Conservation (phyloP, 2,797 vertebrate species). For the Rhincodon typus region DNA sequence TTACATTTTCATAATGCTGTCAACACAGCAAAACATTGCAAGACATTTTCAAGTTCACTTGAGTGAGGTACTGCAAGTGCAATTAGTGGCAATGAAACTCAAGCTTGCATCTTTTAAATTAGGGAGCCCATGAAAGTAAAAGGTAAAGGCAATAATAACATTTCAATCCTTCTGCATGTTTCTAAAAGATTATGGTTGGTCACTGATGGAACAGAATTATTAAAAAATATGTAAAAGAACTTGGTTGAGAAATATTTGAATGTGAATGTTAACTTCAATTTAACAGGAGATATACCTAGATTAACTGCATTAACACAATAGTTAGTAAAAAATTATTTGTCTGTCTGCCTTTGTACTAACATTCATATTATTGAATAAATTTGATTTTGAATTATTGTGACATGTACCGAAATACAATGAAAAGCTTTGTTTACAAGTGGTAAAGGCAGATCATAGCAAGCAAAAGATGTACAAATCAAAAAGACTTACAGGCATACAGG, state of each 20-base stretch:
- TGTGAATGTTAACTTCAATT: not conserved
- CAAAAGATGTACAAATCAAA: no score
- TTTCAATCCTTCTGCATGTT: not conserved
- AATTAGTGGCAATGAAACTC: not conserved
- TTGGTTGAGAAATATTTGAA: not conserved
- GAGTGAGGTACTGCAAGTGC: not conserved
- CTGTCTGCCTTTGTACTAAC: not conserved
- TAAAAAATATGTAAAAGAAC: not conserved
- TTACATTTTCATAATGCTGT: not conserved
- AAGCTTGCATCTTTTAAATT: not conserved
- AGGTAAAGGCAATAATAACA: not conserved
- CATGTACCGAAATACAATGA: no score
- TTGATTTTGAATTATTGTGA: no score
- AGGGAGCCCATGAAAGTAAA: not conserved
- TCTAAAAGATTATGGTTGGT: not conserved
- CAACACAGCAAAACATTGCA: not conserved
- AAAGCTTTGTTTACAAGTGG: no score
- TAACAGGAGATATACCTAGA: not conserved
- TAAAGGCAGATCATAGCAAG: no score
- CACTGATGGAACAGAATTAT: not conserved
- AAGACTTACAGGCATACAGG: no score
- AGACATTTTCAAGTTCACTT: not conserved
- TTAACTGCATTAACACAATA: not conserved
- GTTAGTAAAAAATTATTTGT: not conserved
- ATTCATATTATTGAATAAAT: not conserved